Conservation (phyloP, 2,888 invertebrate genomes). For the Cataglyphis albicans region DNA sequence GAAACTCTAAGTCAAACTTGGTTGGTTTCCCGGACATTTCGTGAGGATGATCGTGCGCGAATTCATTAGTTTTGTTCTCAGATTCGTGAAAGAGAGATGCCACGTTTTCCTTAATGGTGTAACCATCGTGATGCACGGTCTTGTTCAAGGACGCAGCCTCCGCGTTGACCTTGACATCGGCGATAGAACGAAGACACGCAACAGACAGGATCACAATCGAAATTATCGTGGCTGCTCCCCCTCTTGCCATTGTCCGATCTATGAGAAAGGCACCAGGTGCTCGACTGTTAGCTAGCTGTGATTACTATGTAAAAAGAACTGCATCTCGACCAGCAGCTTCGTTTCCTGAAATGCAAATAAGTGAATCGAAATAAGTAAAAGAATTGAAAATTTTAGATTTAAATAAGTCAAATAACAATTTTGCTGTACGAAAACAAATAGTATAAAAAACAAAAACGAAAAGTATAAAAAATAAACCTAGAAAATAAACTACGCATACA, state of each 20-base stretch:
- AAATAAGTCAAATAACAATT: background rate
- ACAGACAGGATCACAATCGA: constrained; percentile 73
- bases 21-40: constrained; percentile 77
- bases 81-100: constrained; percentile 56
- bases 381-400: background rate
- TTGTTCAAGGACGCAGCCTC: constrained; percentile 69
- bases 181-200: constrained; percentile 67
- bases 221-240: constrained; percentile 65
- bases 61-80: constrained; percentile 42
- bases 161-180: constrained; percentile 75
- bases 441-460: background rate
- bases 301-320: constrained; percentile 54
- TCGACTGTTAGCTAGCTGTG: constrained; percentile 64
- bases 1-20: constrained; percentile 81
- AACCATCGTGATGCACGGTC: constrained; percentile 60
- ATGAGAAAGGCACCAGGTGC: constrained; percentile 46
- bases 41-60: constrained; percentile 62
- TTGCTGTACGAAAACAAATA: background rate
- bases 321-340: constrained; percentile 68
- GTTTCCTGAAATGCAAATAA: constrained; percentile 63
- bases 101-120: constrained; percentile 70
- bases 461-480: background rate
- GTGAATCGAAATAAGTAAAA: background rate
- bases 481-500: background rate
- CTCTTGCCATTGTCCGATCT: constrained; percentile 71